A percentile compares a stretch with the other conserved stretches of the same genome.
Conservation (phyloP, 2,888 invertebrate genomes). For the Rhorus exstirpatorius region DNA sequence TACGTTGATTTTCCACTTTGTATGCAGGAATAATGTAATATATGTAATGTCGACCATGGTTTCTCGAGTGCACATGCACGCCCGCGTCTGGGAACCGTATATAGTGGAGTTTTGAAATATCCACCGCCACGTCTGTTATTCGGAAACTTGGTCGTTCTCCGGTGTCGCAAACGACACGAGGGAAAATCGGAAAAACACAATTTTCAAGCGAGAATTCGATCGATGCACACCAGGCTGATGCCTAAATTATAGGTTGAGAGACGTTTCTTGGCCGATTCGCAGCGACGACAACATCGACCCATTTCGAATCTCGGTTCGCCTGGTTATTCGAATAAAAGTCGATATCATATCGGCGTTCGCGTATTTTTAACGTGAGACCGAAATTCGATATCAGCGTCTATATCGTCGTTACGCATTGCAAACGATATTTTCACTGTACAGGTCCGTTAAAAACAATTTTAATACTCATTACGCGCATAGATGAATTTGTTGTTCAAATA, state of each 20-base stretch:
- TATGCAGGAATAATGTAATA: conserved; percentile 9
- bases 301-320: conserved; percentile 59
- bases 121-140: neutral
- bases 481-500: too few relatives aligned
- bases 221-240: conserved; percentile 5
- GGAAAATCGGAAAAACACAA: neutral
- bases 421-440: conserved; percentile 47
- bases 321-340: conserved; percentile 58
- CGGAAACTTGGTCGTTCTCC: conserved; percentile 39
- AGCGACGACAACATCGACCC: conserved; percentile 58
- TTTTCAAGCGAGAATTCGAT: neutral
- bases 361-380: conserved; percentile 50
- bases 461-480: too few relatives aligned
- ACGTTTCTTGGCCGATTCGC: conserved; percentile 33
- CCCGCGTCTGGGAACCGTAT: neutral
- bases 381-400: conserved; percentile 46
- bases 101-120: conserved; percentile 23
- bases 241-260: neutral
- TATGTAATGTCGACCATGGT: neutral
- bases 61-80: neutral
- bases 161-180: conserved; percentile 27
- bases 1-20: conserved; percentile 22
- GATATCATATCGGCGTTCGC: conserved; percentile 55
- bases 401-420: conserved; percentile 34
- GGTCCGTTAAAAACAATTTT: conserved; percentile 3